Conservation (phyloP, 2,888 invertebrate genomes). For the Drosophila rellima region DNA sequence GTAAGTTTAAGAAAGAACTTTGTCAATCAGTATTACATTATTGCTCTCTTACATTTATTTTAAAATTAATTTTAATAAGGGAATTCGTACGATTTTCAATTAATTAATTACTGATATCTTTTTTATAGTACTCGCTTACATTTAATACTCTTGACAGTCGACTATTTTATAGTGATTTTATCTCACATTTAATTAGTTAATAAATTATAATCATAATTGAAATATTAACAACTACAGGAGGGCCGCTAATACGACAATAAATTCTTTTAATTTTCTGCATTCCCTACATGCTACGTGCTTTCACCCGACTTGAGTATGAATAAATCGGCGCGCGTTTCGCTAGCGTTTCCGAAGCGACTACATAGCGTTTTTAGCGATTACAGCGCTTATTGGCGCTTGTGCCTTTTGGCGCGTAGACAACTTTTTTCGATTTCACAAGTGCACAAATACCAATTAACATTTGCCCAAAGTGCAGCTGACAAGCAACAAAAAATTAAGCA, state of each 20-base stretch:
- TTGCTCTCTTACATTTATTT: too few species aligned
- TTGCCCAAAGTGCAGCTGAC: slow-evolving; percentile 45
- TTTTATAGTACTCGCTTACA: too few species aligned
- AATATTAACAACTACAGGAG: background rate
- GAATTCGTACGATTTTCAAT: too few species aligned
- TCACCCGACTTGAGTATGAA: background rate
- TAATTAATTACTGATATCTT: too few species aligned
- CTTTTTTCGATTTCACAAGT: slow-evolving; percentile 60
- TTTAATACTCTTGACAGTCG: too few species aligned
- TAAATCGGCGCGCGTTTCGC: background rate
- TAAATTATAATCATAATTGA: too few species aligned
- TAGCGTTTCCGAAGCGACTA: slow-evolving; percentile 36
- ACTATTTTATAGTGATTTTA: too few species aligned
- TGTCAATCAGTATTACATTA: too few species aligned
- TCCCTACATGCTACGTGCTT: slow-evolving; percentile 2
- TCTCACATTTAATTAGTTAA: too few species aligned
- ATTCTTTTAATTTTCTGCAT: background rate
- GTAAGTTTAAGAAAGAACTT: background rate
- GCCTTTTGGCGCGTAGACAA: slow-evolving; percentile 72
- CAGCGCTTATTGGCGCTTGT: slow-evolving; percentile 59
- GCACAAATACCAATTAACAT: slow-evolving; percentile 56
- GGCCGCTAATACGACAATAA: background rate
- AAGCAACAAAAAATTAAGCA: slow-evolving; percentile 3
- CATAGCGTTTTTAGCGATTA: slow-evolving; percentile 23
- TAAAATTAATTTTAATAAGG: too few species aligned